These are phyloP conservation scores for Drosophila anomalipes DNA, from an alignment of 2,888 invertebrate species.

Conservation along the genomic window DNA sequence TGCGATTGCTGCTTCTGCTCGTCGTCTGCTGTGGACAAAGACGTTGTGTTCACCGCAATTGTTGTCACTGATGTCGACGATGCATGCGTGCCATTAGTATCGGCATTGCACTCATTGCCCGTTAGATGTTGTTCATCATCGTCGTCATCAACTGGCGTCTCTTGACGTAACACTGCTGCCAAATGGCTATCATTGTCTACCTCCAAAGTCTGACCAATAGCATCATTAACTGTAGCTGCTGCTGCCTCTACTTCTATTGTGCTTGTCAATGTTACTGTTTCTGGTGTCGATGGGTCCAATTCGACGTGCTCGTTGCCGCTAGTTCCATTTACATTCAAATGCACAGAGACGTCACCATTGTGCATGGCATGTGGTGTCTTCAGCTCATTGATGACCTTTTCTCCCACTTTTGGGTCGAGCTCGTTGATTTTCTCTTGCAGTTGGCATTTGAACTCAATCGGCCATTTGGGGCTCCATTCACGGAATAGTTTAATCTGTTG, in stretches of 20 bases:
- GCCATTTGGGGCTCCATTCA: slow-evolving; percentile 94
- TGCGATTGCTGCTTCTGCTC: slow-evolving; percentile 38
- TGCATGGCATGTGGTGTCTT: slow-evolving; percentile 69
- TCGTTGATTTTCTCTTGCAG: slow-evolving; percentile 90
- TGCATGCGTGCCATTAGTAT: slow-evolving; percentile 61
- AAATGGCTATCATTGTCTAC: slow-evolving; percentile 71
- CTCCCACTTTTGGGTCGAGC: slow-evolving; percentile 90
- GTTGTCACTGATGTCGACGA: slow-evolving; percentile 69
- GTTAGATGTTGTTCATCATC: slow-evolving; percentile 39
- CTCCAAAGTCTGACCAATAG: slow-evolving; percentile 45
- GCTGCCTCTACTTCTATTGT: slow-evolving; percentile 30
- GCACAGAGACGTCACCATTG: slow-evolving; percentile 62
- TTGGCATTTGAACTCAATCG: slow-evolving; percentile 89
- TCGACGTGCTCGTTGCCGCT: slow-evolving; percentile 50
- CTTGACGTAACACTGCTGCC: slow-evolving; percentile 76
- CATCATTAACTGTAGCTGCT: slow-evolving; percentile 30
- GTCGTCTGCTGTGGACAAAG: slow-evolving; percentile 32
- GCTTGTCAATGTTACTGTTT: slow-evolving; percentile 29
- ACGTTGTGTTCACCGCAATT: slow-evolving; percentile 58
- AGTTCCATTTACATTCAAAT: slow-evolving; percentile 73
- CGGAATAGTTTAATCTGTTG: slow-evolving; percentile 91
- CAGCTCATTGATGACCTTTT: slow-evolving; percentile 88
- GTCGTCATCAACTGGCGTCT: slow-evolving; percentile 78
- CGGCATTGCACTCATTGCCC: slow-evolving; percentile 50
- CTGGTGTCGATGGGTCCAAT: slow-evolving; percentile 47